These are phyloP conservation scores for Ammospiza caudacuta DNA, from an alignment of 2,113 vertebrate genomes.

Conservation along the genomic window DNA sequence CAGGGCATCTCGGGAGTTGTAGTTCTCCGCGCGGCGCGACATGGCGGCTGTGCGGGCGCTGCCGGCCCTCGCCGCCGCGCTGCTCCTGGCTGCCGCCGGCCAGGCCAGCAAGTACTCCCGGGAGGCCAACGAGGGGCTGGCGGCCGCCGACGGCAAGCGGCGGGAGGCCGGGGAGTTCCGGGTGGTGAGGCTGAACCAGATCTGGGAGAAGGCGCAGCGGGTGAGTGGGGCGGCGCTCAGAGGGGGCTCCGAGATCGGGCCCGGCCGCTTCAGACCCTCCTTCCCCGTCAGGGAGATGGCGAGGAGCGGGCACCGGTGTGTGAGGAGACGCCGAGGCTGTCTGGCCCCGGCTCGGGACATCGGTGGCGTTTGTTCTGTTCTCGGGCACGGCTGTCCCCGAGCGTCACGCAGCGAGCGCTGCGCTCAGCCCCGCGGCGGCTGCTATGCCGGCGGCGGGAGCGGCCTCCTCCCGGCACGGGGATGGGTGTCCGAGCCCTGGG, in stretches of 20 bases:
- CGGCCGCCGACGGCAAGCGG: neutral
- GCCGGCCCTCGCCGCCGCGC: neutral
- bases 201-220: constrained; percentile 93
- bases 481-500: too few relatives aligned
- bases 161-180: constrained; percentile 82
- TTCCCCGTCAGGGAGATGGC: neutral
- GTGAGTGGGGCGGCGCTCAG: constrained; percentile 67
- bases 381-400: neutral
- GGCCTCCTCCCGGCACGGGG: too few relatives aligned
- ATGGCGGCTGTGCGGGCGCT: neutral
- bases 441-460: neutral
- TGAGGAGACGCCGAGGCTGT: neutral
- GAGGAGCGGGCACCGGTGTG: neutral
- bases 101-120: constrained; percentile 88
- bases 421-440: neutral
- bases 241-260: too few relatives aligned
- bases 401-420: neutral
- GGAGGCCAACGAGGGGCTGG: constrained; percentile 81
- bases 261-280: neutral
- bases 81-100: constrained; percentile 10
- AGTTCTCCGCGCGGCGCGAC: neutral
- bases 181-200: constrained; percentile 88
- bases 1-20: constrained; percentile 16
- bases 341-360: neutral
- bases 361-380: neutral